A percentile compares a stretch with the other conserved stretches of the same genome.
Conservation (phyloP, 2,797 vertebrate species). For the Intellagama lesueurii region DNA sequence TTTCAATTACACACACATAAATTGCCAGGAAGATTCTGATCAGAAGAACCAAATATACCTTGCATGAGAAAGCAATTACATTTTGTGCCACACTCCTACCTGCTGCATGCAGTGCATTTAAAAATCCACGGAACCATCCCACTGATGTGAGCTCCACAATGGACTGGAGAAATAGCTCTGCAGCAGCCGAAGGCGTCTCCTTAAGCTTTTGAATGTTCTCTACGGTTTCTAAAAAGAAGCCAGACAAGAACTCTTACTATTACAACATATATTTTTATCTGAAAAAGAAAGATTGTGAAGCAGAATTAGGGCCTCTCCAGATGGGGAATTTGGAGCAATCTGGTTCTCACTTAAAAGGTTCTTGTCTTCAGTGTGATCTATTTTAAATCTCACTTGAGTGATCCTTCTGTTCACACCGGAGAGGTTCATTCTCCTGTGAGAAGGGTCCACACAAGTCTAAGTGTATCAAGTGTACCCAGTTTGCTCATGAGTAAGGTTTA, state of each 20-base stretch:
- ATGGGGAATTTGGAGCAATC: background rate
- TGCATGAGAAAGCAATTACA: background rate
- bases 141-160: conserved; percentile 56
- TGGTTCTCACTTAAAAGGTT: too few relatives aligned
- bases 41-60: background rate
- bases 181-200: conserved; percentile 49
- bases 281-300: background rate
- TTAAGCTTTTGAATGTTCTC: conserved; percentile 59
- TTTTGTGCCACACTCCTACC: conserved; percentile 42
- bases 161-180: conserved; percentile 56
- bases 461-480: too few relatives aligned
- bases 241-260: background rate
- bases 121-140: conserved; percentile 73
- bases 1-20: background rate
- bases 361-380: too few relatives aligned
- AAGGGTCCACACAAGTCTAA: too few relatives aligned
- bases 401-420: too few relatives aligned
- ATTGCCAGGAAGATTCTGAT: background rate
- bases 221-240: conserved; percentile 53
- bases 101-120: conserved; percentile 61
- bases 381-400: too few relatives aligned
- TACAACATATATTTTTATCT: background rate
- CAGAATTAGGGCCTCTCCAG: background rate
- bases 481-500: too few relatives aligned
- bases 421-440: too few relatives aligned